These are phyloP conservation scores for Heliconius erato DNA, from an alignment of 2,888 invertebrate genomes.

Conservation along the genomic window DNA sequence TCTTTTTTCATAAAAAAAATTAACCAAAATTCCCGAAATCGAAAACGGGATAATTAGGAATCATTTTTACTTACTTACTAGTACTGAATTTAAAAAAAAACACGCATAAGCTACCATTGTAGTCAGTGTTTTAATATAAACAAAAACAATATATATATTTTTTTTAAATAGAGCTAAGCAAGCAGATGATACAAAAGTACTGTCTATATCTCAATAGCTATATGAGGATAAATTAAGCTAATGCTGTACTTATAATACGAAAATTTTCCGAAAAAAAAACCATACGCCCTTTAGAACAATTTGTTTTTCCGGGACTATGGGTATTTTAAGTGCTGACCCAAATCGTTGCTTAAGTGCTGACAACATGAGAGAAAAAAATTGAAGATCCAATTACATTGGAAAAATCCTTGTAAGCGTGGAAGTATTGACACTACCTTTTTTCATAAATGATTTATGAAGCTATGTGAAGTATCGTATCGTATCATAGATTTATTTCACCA, in stretches of 20 bases:
- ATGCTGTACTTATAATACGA: background rate
- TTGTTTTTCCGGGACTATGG: background rate
- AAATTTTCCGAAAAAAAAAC: background rate
- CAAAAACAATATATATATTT: too few relatives aligned
- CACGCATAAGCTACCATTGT: too few relatives aligned
- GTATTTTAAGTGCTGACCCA: conserved; percentile 6
- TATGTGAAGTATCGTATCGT: too few relatives aligned
- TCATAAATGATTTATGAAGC: background rate
- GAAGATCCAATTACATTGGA: background rate
- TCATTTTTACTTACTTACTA: too few relatives aligned
- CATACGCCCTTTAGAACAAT: background rate
- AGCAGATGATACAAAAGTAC: too few relatives aligned
- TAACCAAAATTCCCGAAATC: too few relatives aligned
- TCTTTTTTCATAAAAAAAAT: too few relatives aligned
- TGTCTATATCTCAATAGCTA: background rate
- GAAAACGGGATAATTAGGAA: too few relatives aligned
- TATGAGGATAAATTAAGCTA: background rate
- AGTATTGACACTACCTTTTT: background rate
- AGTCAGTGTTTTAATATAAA: too few relatives aligned
- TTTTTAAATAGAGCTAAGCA: too few relatives aligned
- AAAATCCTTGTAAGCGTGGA: background rate
- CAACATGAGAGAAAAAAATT: background rate
- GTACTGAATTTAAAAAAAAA: too few relatives aligned
- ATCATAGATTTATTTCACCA: too few relatives aligned
- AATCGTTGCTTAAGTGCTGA: background rate